These are phyloP conservation scores for Euzophera pinguis DNA, from an alignment of 2,888 invertebrate genomes.

Conservation along the genomic window DNA sequence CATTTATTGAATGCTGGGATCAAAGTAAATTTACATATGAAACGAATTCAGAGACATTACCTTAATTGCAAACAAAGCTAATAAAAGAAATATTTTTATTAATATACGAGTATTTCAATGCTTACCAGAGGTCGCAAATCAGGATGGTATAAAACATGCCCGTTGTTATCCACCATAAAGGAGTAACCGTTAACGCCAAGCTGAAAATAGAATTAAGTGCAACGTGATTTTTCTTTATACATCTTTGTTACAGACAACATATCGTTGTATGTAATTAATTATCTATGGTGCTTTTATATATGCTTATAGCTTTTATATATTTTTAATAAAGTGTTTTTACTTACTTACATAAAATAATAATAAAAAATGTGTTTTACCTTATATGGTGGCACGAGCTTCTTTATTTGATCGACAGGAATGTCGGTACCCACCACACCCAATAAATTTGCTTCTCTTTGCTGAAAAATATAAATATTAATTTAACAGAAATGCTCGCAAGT, in stretches of 20 bases:
- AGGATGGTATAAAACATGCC: conserved; percentile 97
- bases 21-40: too few relatives aligned
- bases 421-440: conserved; percentile 98
- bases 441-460: conserved; percentile 93
- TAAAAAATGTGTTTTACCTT: conserved; percentile 81
- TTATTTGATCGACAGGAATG: conserved; percentile 96
- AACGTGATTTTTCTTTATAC: too few relatives aligned
- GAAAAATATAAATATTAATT: conserved; percentile 31
- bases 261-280: too few relatives aligned
- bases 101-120: conserved; percentile 10
- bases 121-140: conserved; percentile 94
- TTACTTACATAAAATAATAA: too few relatives aligned
- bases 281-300: too few relatives aligned
- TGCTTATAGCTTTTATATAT: too few relatives aligned
- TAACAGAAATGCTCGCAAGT: conserved; percentile 1
- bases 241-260: too few relatives aligned
- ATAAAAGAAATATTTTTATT: too few relatives aligned
- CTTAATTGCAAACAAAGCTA: too few relatives aligned
- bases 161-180: conserved; percentile 98
- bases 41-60: too few relatives aligned
- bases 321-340: too few relatives aligned
- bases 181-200: conserved; percentile 97
- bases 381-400: conserved; percentile 95
- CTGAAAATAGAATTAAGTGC: conserved; percentile 70
- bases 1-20: too few relatives aligned